Conservation (phyloP, 2,113 vertebrate species). For the Crotophaga sulcirostris region DNA sequence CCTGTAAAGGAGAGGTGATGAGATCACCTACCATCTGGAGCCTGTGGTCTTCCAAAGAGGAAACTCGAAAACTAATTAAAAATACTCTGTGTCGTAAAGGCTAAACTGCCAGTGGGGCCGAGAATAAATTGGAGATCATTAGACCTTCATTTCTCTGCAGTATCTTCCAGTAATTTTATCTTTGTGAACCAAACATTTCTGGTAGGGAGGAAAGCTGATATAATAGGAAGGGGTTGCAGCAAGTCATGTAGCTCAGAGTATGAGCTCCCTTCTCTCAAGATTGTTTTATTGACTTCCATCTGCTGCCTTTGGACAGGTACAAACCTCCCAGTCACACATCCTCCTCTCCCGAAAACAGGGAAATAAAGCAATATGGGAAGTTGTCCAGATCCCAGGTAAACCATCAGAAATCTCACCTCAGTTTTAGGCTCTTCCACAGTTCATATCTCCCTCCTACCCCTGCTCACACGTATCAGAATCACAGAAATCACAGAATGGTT, state of each 20-base stretch:
- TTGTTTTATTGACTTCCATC: background rate
- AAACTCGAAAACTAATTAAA: constrained; percentile 30
- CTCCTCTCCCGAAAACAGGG: background rate
- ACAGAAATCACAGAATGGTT: too few relatives aligned
- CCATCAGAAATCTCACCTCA: background rate
- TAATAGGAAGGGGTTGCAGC: background rate
- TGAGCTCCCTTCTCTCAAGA: background rate
- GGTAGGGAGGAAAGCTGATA: background rate
- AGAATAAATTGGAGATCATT: background rate
- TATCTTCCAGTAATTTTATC: background rate
- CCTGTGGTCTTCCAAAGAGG: constrained; percentile 32
- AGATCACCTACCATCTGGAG: constrained; percentile 44
- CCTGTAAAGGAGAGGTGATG: background rate
- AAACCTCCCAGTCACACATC: background rate
- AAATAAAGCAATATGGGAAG: background rate
- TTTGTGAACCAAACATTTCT: constrained; percentile 22
- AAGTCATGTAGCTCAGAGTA: background rate
- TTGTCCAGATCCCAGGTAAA: background rate
- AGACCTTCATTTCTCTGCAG: background rate
- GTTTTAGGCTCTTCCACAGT: background rate
- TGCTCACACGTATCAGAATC: background rate
- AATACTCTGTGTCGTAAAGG: background rate
- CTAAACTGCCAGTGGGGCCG: constrained; percentile 6
- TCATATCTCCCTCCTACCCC: background rate
- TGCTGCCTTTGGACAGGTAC: background rate